phyloP scores from a whole-genome alignment of 2,888 invertebrate species.

The Phyllotreta cruciferae region DNA sequence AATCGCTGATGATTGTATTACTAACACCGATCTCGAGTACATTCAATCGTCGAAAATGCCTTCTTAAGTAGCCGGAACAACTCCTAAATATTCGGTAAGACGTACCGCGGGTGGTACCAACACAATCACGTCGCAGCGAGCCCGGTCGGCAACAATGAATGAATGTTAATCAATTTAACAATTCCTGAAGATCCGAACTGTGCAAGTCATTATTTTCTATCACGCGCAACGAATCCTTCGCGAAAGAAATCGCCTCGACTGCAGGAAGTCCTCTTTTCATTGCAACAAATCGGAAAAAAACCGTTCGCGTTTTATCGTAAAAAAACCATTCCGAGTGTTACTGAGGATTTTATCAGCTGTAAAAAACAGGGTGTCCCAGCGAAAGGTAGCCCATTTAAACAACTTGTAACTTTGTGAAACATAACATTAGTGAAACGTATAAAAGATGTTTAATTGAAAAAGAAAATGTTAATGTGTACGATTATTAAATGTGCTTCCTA shows the following conservation, averaged over 20 bases:
- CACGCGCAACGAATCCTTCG: slow-evolving; percentile 23
- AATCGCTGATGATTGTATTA: no score
- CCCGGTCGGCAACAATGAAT: slow-evolving; percentile 16
- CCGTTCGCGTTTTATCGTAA: neutral
- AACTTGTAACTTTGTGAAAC: no score
- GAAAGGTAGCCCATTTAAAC: no score
- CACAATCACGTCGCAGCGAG: slow-evolving; percentile 14
- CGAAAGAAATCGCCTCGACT: slow-evolving; percentile 13
- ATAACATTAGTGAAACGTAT: no score
- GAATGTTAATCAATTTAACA: slow-evolving; percentile 25
- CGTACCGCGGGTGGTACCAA: slow-evolving; percentile 2
- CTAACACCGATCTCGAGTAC: neutral
- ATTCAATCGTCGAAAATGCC: neutral
- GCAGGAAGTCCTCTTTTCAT: slow-evolving; percentile 17
- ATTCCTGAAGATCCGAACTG: slow-evolving; percentile 16
- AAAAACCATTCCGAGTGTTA: slow-evolving; percentile 1
- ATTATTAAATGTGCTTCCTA: no score
- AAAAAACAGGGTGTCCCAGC: no score
- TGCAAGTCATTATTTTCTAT: slow-evolving; percentile 32
- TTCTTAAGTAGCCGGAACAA: slow-evolving; percentile 6
- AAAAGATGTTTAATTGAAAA: no score
- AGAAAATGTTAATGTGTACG: no score
- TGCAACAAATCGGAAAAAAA: neutral
- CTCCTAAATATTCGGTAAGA: neutral
- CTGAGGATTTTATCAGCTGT: neutral